A percentile compares a stretch with the other conserved stretches of the same genome.
Conservation (phyloP, 2,797 vertebrate genomes). For the Hafferia zeledoni region DNA sequence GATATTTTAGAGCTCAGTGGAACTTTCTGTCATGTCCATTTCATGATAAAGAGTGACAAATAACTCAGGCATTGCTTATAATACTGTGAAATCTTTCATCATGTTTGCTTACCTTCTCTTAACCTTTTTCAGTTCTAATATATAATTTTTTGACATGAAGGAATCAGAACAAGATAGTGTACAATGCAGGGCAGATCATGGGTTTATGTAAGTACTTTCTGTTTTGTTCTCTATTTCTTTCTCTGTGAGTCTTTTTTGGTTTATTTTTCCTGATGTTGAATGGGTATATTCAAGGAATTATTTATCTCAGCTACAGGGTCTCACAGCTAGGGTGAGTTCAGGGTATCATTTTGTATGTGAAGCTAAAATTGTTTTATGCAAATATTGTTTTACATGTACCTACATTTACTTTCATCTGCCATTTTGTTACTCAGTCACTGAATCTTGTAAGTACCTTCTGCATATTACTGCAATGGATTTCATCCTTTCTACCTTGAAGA, state of each 20-base stretch:
- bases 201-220: background rate
- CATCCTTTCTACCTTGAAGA: background rate
- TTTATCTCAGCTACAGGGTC: background rate
- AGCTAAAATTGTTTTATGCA: background rate
- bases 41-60: background rate
- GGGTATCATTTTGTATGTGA: background rate
- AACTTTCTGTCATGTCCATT: background rate
- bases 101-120: background rate
- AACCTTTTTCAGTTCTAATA: background rate
- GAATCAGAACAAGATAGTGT: background rate
- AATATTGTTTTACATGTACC: fast-evolving
- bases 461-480: background rate
- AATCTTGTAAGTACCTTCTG: background rate
- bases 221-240: background rate
- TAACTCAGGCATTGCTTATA: background rate
- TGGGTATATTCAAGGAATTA: background rate
- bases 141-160: background rate
- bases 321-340: background rate
- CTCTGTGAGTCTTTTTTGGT: background rate
- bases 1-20: background rate
- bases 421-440: background rate
- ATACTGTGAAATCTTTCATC: background rate
- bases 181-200: fast-evolving
- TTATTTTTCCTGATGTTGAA: background rate
- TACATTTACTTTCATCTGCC: background rate